These are phyloP conservation scores for Mastomys coucha DNA, from an alignment of 2,113 vertebrate species.

Conservation along the genomic window DNA sequence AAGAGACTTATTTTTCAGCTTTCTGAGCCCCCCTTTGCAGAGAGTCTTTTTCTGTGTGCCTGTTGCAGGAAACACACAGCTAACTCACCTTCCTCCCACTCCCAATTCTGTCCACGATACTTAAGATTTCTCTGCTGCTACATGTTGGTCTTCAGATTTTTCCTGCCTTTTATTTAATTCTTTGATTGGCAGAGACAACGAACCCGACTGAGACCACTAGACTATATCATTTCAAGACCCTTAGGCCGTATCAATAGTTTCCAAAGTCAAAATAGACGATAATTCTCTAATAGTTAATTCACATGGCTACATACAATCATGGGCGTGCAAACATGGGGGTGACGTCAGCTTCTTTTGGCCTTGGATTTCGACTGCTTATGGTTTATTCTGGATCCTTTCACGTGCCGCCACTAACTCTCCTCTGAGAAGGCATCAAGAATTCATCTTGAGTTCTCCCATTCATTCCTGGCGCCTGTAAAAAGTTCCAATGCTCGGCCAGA, in stretches of 20 bases:
- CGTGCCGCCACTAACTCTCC: neutral
- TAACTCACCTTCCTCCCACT: neutral
- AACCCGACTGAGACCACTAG: neutral
- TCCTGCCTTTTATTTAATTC: neutral
- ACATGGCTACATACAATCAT: neutral
- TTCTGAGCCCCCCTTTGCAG: neutral
- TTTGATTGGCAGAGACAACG: neutral
- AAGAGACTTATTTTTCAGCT: neutral
- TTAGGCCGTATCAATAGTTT: neutral
- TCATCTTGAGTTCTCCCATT: no score
- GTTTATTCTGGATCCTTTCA: neutral
- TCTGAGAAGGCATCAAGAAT: no score
- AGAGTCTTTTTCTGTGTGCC: neutral
- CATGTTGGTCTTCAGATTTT: neutral
- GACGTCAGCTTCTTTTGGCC: neutral
- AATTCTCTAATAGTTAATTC: neutral
- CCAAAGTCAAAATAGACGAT: neutral
- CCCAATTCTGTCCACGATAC: neutral
- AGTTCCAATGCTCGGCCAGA: fast-evolving
- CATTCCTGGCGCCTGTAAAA: fast-evolving
- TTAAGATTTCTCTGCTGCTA: neutral
- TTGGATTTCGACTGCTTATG: neutral
- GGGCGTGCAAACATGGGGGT: fast-evolving
- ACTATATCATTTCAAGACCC: neutral
- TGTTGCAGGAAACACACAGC: neutral